phyloP scores from a whole-genome alignment of 1,140 invertebrate species.

The roundworm (Caenorhabditis elegans) region DNA sequence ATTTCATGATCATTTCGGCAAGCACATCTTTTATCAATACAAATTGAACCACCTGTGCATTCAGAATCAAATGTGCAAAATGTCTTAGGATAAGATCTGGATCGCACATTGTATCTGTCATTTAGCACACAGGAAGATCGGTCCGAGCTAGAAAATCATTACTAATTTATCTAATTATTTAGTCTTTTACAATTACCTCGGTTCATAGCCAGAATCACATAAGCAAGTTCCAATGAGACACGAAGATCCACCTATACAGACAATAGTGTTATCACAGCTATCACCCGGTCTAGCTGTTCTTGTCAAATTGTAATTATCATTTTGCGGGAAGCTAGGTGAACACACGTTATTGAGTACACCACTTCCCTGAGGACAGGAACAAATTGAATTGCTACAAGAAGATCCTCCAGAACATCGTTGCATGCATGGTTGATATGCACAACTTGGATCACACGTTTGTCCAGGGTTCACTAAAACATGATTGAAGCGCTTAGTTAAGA shows the following conservation, averaged over 20 bases:
- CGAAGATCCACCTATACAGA: slow-evolving; percentile 37
- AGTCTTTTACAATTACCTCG: not conserved
- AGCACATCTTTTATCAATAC: slow-evolving; percentile 26
- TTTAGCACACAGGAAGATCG: slow-evolving; percentile 9
- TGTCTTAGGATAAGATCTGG: not conserved
- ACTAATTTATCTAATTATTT: not conserved
- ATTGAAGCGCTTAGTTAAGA: too few species aligned
- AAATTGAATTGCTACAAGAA: slow-evolving; percentile 36
- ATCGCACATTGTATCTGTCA: not conserved
- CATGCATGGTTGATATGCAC: slow-evolving; percentile 36
- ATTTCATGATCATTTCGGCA: slow-evolving; percentile 19
- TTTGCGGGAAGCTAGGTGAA: slow-evolving; percentile 10
- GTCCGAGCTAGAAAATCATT: not conserved
- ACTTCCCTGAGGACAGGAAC: slow-evolving; percentile 41
- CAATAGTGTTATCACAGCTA: slow-evolving; percentile 38
- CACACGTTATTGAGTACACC: not conserved
- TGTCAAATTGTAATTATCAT: not conserved
- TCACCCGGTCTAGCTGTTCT: slow-evolving; percentile 43
- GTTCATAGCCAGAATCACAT: slow-evolving; percentile 23
- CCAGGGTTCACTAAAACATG: slow-evolving; percentile 43
- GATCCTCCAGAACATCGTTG: slow-evolving; percentile 46
- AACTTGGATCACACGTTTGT: slow-evolving; percentile 24
- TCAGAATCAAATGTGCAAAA: slow-evolving; percentile 4
- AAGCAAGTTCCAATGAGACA: slow-evolving; percentile 34
- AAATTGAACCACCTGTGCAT: slow-evolving; percentile 24